Conservation (phyloP, 2,113 vertebrate species). For the Oreochromis tanganicae region DNA sequence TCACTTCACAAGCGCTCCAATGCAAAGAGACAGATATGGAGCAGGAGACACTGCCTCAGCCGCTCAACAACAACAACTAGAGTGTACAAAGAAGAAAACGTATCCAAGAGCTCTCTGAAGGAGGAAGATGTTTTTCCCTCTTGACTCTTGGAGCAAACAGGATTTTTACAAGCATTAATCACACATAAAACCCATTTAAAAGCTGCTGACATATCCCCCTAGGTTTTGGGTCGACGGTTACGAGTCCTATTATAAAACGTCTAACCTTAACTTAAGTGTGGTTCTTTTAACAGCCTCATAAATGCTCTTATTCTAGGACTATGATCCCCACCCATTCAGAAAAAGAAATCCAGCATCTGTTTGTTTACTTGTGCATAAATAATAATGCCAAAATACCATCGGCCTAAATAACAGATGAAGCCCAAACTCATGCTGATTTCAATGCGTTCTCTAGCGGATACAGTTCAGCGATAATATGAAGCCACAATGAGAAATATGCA, state of each 20-base stretch:
- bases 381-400: not conserved
- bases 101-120: not conserved
- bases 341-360: not conserved
- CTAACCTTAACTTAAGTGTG: not conserved
- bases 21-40: slow-evolving; percentile 44
- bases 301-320: not conserved
- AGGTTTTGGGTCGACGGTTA: not conserved
- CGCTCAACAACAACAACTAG: not conserved
- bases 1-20: not conserved
- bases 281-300: not conserved
- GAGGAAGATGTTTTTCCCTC: accelerated
- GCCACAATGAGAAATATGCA: not conserved
- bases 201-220: not conserved
- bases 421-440: not conserved
- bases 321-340: not conserved
- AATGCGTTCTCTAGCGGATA: not conserved
- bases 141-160: not conserved
- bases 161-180: not conserved
- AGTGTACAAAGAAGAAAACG: not conserved
- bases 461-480: not conserved
- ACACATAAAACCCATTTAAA: not conserved
- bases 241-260: not conserved
- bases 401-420: not conserved
- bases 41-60: slow-evolving; percentile 9
- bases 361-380: not conserved